A percentile compares a stretch with the other conserved stretches of the same genome.
phyloP scores from a whole-genome alignment of 2,888 invertebrate genomes.

The Latheticus oryzae region DNA sequence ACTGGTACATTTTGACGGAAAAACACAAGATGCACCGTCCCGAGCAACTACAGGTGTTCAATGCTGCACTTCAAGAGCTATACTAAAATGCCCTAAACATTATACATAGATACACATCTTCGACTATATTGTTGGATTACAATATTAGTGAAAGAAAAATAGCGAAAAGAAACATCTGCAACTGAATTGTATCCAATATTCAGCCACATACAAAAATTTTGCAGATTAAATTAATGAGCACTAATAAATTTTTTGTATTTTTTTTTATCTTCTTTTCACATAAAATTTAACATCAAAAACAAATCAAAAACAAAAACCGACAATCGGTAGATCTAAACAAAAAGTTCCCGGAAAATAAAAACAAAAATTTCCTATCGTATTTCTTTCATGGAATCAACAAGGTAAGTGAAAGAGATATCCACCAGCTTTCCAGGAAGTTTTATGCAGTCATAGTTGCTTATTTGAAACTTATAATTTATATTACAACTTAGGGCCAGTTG shows the following conservation, averaged over 20 bases:
- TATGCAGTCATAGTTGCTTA: too few species aligned
- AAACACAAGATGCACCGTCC: conserved; percentile 35
- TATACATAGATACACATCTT: conserved; percentile 43
- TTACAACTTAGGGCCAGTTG: too few species aligned
- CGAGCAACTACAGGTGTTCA: conserved; percentile 52
- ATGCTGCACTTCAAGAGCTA: conserved; percentile 52
- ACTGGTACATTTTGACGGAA: conserved; percentile 42
- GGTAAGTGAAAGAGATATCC: too few species aligned
- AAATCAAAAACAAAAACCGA: conserved; percentile 24
- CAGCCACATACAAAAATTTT: too few species aligned
- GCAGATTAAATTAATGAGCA: conserved; percentile 34
- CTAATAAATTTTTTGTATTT: too few species aligned
- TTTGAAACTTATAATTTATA: too few species aligned
- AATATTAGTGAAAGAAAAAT: conserved; percentile 39
- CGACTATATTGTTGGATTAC: conserved; percentile 40
- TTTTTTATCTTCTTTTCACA: conserved; percentile 31
- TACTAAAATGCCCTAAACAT: conserved; percentile 53
- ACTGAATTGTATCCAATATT: too few species aligned
- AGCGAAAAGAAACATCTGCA: too few species aligned
- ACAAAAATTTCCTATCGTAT: conserved; percentile 20
- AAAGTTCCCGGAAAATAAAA: conserved; percentile 7
- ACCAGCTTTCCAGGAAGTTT: too few species aligned
- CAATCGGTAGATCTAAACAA: conserved; percentile 20
- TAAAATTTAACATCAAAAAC: conserved; percentile 40
- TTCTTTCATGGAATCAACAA: conserved; percentile 3